phyloP scores from a whole-genome alignment of 2,113 vertebrate species.

The Calidris pugnax region DNA sequence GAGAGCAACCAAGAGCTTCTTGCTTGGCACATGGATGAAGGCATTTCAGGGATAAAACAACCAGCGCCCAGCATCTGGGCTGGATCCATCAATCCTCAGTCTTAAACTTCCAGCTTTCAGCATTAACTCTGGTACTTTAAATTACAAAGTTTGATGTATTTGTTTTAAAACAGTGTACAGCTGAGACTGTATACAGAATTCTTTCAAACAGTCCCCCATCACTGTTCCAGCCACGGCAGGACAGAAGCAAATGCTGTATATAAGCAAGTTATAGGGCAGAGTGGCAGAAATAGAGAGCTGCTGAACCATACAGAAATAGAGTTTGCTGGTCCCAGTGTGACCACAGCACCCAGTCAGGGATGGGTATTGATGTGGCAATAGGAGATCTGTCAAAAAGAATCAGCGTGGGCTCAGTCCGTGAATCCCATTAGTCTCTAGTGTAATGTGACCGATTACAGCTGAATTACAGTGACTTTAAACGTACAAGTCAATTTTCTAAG shows the following conservation, averaged over 20 bases:
- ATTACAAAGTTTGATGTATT: neutral
- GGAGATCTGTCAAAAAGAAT: constrained; percentile 51
- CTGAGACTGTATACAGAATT: neutral
- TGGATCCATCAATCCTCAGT: neutral
- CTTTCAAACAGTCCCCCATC: neutral
- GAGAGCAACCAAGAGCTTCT: neutral
- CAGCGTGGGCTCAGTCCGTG: neutral
- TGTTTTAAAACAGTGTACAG: neutral
- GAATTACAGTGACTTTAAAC: constrained; percentile 21
- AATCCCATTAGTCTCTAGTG: neutral
- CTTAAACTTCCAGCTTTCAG: neutral
- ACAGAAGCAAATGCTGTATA: neutral
- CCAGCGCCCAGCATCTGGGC: fast-evolving
- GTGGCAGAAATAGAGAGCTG: neutral
- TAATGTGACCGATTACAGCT: constrained; percentile 13
- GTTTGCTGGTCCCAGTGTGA: neutral
- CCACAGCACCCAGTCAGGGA: neutral
- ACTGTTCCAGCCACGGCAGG: neutral
- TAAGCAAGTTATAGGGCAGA: neutral
- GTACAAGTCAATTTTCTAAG: neutral
- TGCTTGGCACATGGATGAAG: neutral
- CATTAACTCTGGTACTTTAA: neutral
- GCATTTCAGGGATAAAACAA: neutral
- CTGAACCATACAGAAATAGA: neutral
- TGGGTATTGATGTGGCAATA: constrained; percentile 22